Evolutionary conservation across 2,113 vertebrate genomes (phyloP), one percentile per base, ranked within the genome.

Genomic region (Pedetes capensis): DNA sequence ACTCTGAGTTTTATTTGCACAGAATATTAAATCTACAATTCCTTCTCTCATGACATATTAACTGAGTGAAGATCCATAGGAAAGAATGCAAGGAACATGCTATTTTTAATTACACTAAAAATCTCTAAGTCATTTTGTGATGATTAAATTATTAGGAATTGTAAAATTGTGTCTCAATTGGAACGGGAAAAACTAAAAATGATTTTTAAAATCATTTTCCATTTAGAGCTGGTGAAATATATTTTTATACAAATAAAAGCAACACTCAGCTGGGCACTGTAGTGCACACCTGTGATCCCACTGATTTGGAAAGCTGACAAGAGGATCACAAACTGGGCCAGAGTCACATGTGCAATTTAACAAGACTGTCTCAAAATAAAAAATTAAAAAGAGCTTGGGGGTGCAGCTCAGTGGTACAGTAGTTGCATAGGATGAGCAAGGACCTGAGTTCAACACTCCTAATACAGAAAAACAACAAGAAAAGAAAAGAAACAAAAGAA

Each of bases 21-120:
- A 68, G 39, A 91, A 78, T 91, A 82, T 96, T 85, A 93, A 95
- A 80, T 84, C 29, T 79, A 79, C 5, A 76, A 18, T 86, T 91
- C 76, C 7, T 89, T 92, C 22, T 92, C 37, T 63, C 42, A 72
- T 8, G 10, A 76, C 84, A 47, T 94, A 47, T 59, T 87, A 74
- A n/a, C 27, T 85, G 1, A 89, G 57, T 68, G 29, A n/a, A 93
- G 22, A 84, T 63, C 5, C 6, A 4, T 29, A 51, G 34, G 39
- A 81, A 23, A 85, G 34, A 75, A 76, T 84, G 84, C 12, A 72
- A 6, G 13, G 17, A 11, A 72, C 78, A 80, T 59, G 17, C 4
- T 87, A 57, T 88, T 69, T 79, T 39, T 25, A 93, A 91, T 90
- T 84, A 75, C 16, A 86, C 23, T 53, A 47, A 55, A 87, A 42